Conservation (phyloP, 2,113 vertebrate genomes). For the Lepus europaeus region DNA sequence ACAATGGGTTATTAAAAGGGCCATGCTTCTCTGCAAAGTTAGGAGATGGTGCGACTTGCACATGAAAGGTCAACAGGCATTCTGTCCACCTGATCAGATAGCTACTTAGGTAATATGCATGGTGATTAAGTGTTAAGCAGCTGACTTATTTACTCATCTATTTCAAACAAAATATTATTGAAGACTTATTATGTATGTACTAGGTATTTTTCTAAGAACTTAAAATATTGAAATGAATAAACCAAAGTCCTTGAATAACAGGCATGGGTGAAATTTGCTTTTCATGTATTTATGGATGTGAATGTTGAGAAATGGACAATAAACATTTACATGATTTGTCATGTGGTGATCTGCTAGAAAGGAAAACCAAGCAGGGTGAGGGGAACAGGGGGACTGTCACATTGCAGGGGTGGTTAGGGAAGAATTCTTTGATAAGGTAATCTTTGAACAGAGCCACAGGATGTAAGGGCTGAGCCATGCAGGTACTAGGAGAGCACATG, state of each 20-base stretch:
- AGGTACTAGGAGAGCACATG: not conserved
- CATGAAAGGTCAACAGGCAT: not conserved
- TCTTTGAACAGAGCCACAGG: not conserved
- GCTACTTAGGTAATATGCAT: not conserved
- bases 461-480: not conserved
- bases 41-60: not conserved
- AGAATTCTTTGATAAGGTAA: not conserved
- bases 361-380: not conserved
- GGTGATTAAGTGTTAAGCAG: not conserved
- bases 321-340: not conserved
- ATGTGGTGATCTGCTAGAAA: not conserved
- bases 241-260: not conserved
- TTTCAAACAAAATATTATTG: slow-evolving; percentile 1
- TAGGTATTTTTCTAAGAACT: not conserved
- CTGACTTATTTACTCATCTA: slow-evolving; percentile 6
- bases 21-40: not conserved
- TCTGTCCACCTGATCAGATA: not conserved
- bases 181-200: not conserved
- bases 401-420: rapidly evolving
- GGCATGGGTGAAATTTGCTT: not conserved
- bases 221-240: not conserved
- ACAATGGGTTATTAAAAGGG: rapidly evolving
- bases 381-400: rapidly evolving
- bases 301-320: not conserved
- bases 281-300: not conserved